Evolutionary conservation across 2,797 vertebrate genomes (phyloP), one percentile per base, ranked within the genome.

Genomic region (Hipposideros larvatus): DNA sequence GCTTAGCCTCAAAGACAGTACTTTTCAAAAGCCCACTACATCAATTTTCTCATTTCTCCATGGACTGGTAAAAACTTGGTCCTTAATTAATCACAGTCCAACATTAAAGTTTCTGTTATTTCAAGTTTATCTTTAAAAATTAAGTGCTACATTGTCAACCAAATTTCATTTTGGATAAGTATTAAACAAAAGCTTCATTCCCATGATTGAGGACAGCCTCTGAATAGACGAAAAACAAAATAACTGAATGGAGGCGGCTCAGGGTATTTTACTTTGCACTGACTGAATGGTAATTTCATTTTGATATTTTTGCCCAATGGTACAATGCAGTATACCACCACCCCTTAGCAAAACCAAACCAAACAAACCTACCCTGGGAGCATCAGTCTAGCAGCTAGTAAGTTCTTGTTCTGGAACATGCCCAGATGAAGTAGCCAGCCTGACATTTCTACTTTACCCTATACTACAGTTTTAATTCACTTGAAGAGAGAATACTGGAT

Each of bases 121-220:
- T 59, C 48, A 84, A 87, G 19, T 90, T 96, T 96, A 90, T 77
- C 51, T 84, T 95, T 92, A 55, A 91, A 89, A 74, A 91, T 73
- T 31, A 90, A 92, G 55, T 91, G 53, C 46, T 41, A 77, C 11
- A 63, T 70, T 83, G 59, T 95, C 41, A 79, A 53, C 48, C 57
- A 88, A 75, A 93, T 74, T 84, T 85, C 65, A 91, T 68, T 79
- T 93, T 80, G 46, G 24, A 0, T 61, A 90, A 75, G 24, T 80
- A 77, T 68, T 86, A 80, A 93, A 91, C 75, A 90, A 84, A 91
- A 74, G 48, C 46, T 94, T 68, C n/a, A 68, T 63, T 84, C 43
- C 16, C 21, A 78, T 37, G 68, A 86, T 43, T 74, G 28, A 89
- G 41, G 46, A 88, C 13, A 65, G 28, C 59, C 43, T 95, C 90